Conservation (phyloP, 1,140 invertebrate genomes). For the Hermetia illucens region DNA sequence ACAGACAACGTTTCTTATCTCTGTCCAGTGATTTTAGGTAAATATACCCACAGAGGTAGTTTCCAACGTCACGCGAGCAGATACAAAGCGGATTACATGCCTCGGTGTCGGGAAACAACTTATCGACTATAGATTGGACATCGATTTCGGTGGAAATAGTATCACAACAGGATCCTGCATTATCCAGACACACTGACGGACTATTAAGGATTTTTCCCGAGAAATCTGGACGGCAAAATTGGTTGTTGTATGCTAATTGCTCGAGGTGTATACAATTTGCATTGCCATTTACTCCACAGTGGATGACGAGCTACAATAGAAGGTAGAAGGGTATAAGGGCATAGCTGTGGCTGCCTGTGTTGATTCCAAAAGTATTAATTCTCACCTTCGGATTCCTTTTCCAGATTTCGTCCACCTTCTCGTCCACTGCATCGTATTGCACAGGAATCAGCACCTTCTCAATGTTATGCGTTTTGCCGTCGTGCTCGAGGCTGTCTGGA, state of each 20-base stretch:
- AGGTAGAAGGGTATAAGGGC: constrained; percentile 8
- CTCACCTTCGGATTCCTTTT: constrained; percentile 40
- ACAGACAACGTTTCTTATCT: constrained; percentile 33
- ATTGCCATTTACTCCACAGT: constrained; percentile 39
- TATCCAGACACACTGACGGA: constrained; percentile 20
- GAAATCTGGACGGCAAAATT: constrained; percentile 35
- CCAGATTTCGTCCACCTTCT: constrained; percentile 42
- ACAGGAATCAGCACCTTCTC: constrained; percentile 42
- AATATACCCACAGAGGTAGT: constrained; percentile 47
- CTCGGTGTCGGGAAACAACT: too few relatives aligned
- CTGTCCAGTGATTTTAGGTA: constrained; percentile 42
- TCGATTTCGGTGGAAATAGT: constrained; percentile 31
- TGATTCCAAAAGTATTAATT: constrained; percentile 4
- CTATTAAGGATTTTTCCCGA: constrained; percentile 21
- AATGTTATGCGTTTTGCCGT: constrained; percentile 30
- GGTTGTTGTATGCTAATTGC: constrained; percentile 33
- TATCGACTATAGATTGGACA: too few relatives aligned
- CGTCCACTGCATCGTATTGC: constrained; percentile 39
- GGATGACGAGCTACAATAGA: constrained; percentile 38
- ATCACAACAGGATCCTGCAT: constrained; percentile 13
- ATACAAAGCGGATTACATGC: not conserved
- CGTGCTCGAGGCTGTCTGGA: constrained; percentile 23
- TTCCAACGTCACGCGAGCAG: constrained; percentile 16
- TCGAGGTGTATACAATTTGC: constrained; percentile 39
- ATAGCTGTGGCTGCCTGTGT: constrained; percentile 5